Base-by-base conservation (phyloP, 2,888 invertebrate species). In the Trisateles emortualis region DNA sequence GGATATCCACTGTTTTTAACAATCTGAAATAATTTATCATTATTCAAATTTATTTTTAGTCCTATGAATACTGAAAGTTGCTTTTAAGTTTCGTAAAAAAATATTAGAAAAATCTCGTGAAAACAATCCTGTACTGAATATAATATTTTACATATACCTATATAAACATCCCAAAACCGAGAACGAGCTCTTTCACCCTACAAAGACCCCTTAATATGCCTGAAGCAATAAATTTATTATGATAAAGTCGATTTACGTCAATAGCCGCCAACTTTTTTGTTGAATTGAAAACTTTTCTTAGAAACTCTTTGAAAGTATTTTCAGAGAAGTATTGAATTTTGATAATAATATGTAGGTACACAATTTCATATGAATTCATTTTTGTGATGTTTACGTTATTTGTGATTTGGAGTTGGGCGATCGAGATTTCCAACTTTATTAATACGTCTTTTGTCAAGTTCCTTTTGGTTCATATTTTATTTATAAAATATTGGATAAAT, bases 151-250 rank as follows among this genome's bases (percentile, higher is more conserved):
- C 53, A 64, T 58, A 68, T 66, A 66, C 50, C n/a, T n/a, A n/a
- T n/a, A 68, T 61, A 65, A 60, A 60, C 56, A 59, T 54, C 52
- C 42, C 46, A 51, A 51, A 55, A 45, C 64, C 59, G 43, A 59
- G 51, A 65, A 62, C 59, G 52, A 52, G 59, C 65, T 51, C 43
- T 65, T 59, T 59, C 51, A 66, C 70, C 63, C 63, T 47, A 65
- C 62, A 72, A 61, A 68, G 52, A 55, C 45, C 60, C 61, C 61
- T 32, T 68, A 69, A 68, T 68, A 58, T 58, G 72, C 72, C 58
- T 52, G 42, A 35, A 56, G 72, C 72, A 68, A 72, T 70, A 72
- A 70, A 70, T 68, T 72, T 72, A 72, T 72, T 72, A 70, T 66
- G 70, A 68, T 60, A 63, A 70, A 68, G 60, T 68, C 66, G 60